These are phyloP conservation scores for Psophia crepitans DNA, from an alignment of 2,113 vertebrate species.

Conservation along the genomic window DNA sequence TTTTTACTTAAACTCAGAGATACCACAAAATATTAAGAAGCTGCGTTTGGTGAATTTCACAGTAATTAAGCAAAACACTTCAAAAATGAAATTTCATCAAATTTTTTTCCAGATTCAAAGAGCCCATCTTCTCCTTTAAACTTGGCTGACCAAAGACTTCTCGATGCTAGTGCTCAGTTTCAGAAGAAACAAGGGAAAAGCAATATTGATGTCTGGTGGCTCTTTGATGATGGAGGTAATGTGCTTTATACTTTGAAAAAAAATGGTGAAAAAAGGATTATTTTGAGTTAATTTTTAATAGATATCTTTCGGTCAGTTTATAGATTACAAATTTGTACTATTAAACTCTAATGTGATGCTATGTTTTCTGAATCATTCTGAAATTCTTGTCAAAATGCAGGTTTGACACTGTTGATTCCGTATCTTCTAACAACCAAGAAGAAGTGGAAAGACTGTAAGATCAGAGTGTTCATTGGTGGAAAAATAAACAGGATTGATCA, in stretches of 20 bases:
- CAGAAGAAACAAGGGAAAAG: constrained; percentile 95
- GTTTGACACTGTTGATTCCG: constrained; percentile 92
- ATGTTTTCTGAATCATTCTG: not conserved
- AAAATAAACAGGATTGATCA: constrained; percentile 98
- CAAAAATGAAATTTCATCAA: not conserved
- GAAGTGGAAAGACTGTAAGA: constrained; percentile 83
- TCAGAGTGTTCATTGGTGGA: constrained; percentile 84
- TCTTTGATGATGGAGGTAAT: constrained; percentile 97
- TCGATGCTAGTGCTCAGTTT: constrained; percentile 93
- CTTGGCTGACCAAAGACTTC: constrained; percentile 87
- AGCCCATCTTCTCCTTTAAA: constrained; percentile 82
- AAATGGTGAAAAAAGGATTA: not conserved
- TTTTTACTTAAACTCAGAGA: not conserved
- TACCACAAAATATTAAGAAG: not conserved
- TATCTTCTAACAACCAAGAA: constrained; percentile 92
- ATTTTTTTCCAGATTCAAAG: constrained; percentile 77
- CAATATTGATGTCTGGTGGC: constrained; percentile 98
- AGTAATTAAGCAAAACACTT: not conserved
- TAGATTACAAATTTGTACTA: not conserved
- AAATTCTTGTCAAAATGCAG: constrained; percentile 61
- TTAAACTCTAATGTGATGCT: not conserved
- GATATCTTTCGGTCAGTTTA: not conserved
- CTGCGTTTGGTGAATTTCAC: not conserved
- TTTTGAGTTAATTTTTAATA: not conserved
- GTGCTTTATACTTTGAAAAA: not conserved